phyloP scores from a whole-genome alignment of 2,113 vertebrate genomes.

The Spea bombifrons region DNA sequence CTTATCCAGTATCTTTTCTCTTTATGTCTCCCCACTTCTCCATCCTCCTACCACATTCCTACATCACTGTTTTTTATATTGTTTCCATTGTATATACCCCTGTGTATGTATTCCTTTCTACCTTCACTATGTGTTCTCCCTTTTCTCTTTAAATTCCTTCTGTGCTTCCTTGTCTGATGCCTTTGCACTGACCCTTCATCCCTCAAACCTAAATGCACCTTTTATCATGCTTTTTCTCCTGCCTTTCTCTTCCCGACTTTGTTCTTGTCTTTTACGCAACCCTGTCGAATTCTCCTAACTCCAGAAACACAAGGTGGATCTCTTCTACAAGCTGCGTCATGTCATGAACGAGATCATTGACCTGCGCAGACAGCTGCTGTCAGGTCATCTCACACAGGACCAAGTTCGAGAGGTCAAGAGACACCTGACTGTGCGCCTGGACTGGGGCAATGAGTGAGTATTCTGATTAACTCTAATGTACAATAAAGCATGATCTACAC shows the following conservation, averaged over 20 bases:
- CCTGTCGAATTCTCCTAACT: conserved; percentile 32
- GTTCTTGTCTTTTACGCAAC: conserved; percentile 13
- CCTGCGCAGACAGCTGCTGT: conserved; percentile 90
- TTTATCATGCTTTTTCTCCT: background rate
- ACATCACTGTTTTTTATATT: too few species aligned
- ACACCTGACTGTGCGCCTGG: conserved; percentile 89
- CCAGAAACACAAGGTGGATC: conserved; percentile 94
- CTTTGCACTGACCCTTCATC: too few species aligned
- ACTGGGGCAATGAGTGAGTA: conserved; percentile 98
- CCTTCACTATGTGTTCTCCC: too few species aligned
- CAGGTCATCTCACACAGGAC: conserved; percentile 92
- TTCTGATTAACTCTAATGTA: background rate
- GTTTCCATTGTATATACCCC: too few species aligned
- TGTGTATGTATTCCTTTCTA: too few species aligned
- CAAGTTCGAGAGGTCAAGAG: conserved; percentile 94
- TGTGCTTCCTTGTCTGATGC: too few species aligned
- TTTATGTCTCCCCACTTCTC: background rate
- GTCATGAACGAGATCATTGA: conserved; percentile 98
- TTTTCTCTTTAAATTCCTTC: too few species aligned
- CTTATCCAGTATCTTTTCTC: background rate
- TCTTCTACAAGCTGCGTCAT: conserved; percentile 94
- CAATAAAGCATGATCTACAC: too few species aligned
- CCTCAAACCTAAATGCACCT: too few species aligned
- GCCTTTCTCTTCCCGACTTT: background rate
- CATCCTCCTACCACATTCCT: too few species aligned